These are phyloP conservation scores for Pterobdella sp. DNA, from an alignment of 2,888 invertebrate genomes.

Conservation along the genomic window DNA sequence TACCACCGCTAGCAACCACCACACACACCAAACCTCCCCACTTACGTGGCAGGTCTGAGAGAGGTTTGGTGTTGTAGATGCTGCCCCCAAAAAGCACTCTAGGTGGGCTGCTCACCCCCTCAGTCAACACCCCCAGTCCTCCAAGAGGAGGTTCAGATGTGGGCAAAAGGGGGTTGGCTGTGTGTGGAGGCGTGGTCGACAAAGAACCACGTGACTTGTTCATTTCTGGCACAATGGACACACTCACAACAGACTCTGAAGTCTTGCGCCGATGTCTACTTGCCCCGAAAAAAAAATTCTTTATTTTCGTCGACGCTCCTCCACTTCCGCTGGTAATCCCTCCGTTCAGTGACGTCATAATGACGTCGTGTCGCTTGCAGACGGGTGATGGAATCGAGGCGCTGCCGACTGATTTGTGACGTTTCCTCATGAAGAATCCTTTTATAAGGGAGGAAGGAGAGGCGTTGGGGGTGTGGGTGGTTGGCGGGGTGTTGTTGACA, in stretches of 20 bases:
- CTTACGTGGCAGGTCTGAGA: background rate
- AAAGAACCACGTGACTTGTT: background rate
- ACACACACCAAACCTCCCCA: background rate
- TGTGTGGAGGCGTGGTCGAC: background rate
- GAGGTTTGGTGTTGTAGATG: background rate
- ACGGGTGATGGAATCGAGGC: background rate
- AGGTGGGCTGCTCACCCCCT: background rate
- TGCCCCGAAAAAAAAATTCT: slow-evolving; percentile 14
- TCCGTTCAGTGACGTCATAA: background rate
- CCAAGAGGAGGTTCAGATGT: background rate
- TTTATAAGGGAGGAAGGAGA: slow-evolving; percentile 38
- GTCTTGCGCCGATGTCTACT: slow-evolving; percentile 7
- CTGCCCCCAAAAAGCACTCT: background rate
- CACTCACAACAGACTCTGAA: background rate
- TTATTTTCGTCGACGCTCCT: background rate
- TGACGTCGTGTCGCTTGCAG: background rate
- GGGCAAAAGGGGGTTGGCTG: slow-evolving; percentile 7
- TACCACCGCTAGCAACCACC: no score
- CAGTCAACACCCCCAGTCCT: background rate
- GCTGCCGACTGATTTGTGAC: slow-evolving; percentile 37
- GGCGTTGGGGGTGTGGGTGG: background rate
- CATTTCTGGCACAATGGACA: background rate
- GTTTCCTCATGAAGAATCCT: slow-evolving; percentile 37
- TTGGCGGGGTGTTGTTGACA: background rate
- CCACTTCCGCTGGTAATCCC: background rate